Evolutionary conservation across 2,888 invertebrate species (phyloP), one percentile per base, ranked within the genome.

Genomic region (Harmothoe impar): DNA sequence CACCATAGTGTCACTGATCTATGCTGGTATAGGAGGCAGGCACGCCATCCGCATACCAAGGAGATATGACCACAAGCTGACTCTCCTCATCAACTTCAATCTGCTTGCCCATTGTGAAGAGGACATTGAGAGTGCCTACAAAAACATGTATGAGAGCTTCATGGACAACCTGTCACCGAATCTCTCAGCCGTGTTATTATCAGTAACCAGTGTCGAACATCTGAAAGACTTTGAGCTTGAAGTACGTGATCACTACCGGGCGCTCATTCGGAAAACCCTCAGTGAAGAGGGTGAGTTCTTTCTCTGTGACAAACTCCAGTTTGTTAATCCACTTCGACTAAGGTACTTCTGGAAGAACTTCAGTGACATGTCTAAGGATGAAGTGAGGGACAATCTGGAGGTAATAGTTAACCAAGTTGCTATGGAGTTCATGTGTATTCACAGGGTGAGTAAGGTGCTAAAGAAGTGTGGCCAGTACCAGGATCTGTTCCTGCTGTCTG

Each of bases 381-480:
- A 86, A 29, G 90, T 92, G 94, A 10, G 92, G 43, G 93, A 94
- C n/a, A 93, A 94, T 91, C 92, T 94, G 43, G 93, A 94, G 91
- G 92, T 93, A 25, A 93, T 94, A 20, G 94, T 94, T 91, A 93
- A 94, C 72, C 90, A 93, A 72, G 94, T 93, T 78, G 93, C 94
- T 0, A 92, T 93, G 17, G 94, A 94, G 89, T 94, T 94, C 90
- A 94, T 94, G 94, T 94, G 94, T 23, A 92, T 94, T 12, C 94
- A 94, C 77, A 92, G 94, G 17, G 94, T 94, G 10, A 94, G 94
- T 62, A 92, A 94, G 12, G 94, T 94, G 0, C 91, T 94, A 12
- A 91, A 94, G 35, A 94, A 94, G 91, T 94, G 94, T 91, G 94
- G 94, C 0, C 94, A 94, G 89, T 94, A 94, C 90, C 94, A 94